These are phyloP conservation scores for Prolemur simus DNA, from an alignment of 2,113 vertebrate genomes.

Conservation along the genomic window DNA sequence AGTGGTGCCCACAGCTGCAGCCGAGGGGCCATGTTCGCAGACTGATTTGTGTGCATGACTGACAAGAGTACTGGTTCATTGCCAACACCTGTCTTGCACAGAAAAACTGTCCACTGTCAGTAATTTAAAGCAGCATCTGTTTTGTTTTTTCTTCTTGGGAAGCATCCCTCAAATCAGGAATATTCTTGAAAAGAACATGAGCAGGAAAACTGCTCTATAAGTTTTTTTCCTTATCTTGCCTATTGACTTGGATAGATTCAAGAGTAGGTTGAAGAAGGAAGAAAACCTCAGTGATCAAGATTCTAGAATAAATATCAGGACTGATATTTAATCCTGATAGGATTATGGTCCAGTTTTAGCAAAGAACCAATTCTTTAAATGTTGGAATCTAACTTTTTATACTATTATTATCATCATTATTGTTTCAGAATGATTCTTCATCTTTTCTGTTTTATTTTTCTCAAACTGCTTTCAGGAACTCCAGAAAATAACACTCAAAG, in stretches of 20 bases:
- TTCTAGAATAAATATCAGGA: constrained; percentile 38
- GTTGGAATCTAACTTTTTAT: constrained; percentile 46
- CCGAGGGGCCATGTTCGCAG: neutral
- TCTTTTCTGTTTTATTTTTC: constrained; percentile 37
- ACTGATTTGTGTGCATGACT: neutral
- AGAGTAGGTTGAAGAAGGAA: neutral
- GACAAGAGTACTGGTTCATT: neutral
- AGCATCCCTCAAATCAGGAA: constrained; percentile 13
- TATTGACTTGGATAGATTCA: neutral
- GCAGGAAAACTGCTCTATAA: neutral
- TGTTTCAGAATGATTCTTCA: neutral
- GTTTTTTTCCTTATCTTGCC: neutral
- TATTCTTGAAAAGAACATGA: neutral
- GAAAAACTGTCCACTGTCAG: neutral
- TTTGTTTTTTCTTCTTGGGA: neutral
- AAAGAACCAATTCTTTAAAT: constrained; percentile 66
- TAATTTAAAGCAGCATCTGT: constrained; percentile 23
- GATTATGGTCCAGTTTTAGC: constrained; percentile 65
- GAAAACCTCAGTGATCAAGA: neutral
- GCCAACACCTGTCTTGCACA: neutral
- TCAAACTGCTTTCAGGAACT: constrained; percentile 40
- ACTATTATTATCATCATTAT: neutral
- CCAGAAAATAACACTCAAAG: constrained; percentile 28
- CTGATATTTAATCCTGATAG: constrained; percentile 15
- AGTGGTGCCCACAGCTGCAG: constrained; percentile 53